Evolutionary conservation across 1,140 invertebrate species (phyloP).

Genomic region (Phortica variegata): DNA sequence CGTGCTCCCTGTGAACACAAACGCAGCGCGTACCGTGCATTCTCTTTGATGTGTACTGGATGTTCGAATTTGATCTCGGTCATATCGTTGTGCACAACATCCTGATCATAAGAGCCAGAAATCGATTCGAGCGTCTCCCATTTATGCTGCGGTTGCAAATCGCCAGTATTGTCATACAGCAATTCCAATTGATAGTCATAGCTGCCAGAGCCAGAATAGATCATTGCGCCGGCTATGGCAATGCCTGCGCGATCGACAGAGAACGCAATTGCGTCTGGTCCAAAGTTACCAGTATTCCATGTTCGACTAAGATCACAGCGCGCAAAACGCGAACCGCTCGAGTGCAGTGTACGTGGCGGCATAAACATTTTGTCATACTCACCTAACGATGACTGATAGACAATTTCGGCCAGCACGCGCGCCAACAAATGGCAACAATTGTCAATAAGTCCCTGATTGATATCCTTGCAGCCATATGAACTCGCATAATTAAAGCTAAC

Average conservation of each 20-base stretch:
- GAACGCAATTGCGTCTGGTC: conserved; percentile 95
- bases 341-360: conserved; percentile 68
- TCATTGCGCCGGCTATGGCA: conserved; percentile 78
- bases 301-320: conserved; percentile 83
- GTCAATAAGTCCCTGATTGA: conserved; percentile 64
- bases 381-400: conserved; percentile 64
- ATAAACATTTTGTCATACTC: conserved; percentile 63
- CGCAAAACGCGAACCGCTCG: conserved; percentile 87
- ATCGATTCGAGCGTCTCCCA: conserved; percentile 54
- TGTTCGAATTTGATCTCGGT: conserved; percentile 89
- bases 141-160: conserved; percentile 58
- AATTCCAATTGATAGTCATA: conserved; percentile 92
- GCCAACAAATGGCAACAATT: conserved; percentile 85
- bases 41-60: conserved; percentile 85
- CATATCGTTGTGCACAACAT: conserved; percentile 72
- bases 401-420: conserved; percentile 84
- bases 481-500: conserved; percentile 25
- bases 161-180: conserved; percentile 70
- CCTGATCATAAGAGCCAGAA: conserved; percentile 51
- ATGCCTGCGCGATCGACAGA: conserved; percentile 88
- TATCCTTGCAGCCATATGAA: conserved; percentile 28
- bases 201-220: conserved; percentile 84
- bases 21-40: conserved; percentile 84
- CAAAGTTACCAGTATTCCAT: conserved; percentile 97
- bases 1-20: conserved; percentile 88